Conservation (phyloP, 2,888 invertebrate genomes). For the Cerceris ruficornis region DNA sequence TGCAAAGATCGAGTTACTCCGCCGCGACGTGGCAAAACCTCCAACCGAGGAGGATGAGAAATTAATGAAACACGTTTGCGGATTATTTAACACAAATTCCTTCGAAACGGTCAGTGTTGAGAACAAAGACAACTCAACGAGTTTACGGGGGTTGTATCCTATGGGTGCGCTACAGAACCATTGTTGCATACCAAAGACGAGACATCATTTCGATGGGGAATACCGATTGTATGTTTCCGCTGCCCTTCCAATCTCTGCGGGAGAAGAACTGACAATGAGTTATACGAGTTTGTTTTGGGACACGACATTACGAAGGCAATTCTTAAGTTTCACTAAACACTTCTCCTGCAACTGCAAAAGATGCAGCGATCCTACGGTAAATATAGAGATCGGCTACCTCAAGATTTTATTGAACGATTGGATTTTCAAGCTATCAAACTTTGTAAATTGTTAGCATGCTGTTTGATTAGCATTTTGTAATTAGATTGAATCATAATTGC, state of each 20-base stretch:
- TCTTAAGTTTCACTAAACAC: conserved; percentile 86
- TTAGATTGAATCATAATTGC: too few relatives aligned
- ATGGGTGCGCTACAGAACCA: conserved; percentile 88
- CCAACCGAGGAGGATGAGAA: conserved; percentile 84
- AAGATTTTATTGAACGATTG: not conserved
- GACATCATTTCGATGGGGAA: conserved; percentile 84
- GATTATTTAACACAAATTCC: conserved; percentile 87
- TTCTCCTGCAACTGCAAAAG: conserved; percentile 87
- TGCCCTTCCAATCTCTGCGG: conserved; percentile 84
- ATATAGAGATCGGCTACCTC: conserved; percentile 20
- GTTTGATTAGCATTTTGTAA: too few relatives aligned
- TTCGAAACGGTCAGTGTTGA: conserved; percentile 84
- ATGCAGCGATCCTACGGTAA: conserved; percentile 85
- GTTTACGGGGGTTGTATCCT: conserved; percentile 86
- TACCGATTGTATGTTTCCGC: conserved; percentile 85
- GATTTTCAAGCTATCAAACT: not conserved
- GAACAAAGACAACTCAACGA: conserved; percentile 79
- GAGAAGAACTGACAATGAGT: conserved; percentile 86
- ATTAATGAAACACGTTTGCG: conserved; percentile 85
- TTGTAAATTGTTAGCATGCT: too few relatives aligned
- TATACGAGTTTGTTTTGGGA: conserved; percentile 88
- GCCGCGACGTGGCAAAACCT: conserved; percentile 81
- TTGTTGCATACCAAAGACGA: conserved; percentile 87
- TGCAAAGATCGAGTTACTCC: conserved; percentile 77
- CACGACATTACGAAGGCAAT: conserved; percentile 85